Evolutionary conservation across 2,888 invertebrate species (phyloP), one percentile per base, ranked within the genome.

Genomic region (Melinaea marsaeus): DNA sequence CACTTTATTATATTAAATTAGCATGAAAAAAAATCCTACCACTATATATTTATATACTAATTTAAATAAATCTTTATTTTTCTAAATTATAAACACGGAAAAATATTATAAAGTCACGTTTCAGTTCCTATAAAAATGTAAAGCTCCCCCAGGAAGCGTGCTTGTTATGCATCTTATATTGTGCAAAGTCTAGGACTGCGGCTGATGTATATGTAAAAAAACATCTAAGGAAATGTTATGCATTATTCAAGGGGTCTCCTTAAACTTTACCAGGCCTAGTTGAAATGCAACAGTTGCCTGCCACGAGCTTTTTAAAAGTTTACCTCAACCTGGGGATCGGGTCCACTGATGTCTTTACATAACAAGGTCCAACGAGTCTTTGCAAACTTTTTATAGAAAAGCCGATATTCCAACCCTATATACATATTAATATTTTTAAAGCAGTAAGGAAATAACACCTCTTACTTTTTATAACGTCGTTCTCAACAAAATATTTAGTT

Each of bases 251-350:
- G 58, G 67, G 64, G 65, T 64, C 69, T 61, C 69, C 69, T 69
- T 64, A 67, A 69, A 70, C 60, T 70, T 69, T 62, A 58, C 67
- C 67, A 61, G 64, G 67, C 64, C 64, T 69, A 69, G 69, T 70
- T 70, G 64, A 63, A 63, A 69, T 67, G 70, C 70, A 70, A 69
- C 70, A 70, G 70, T 70, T 70, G 70, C 64, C 65, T 47, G 64
- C 70, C 69, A 58, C 63, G 60, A 69, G 64, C 70, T 70, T 70
- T 70, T 69, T 66, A 69, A 70, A 70, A 70, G 64, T 69, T 69
- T 61, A 70, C 65, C 69, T 65, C 67, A 68, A 59, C 63, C 65
- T 61, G 61, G 57, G 54, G 66, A 66, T 69, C 63, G 65, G 55
- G 51, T 65, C 58, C 57, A 55, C 64, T 33, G 61, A 59, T 60